Evolutionary conservation across 2,113 vertebrate species (phyloP).

Genomic region (Paramisgurnus dabryanus): DNA sequence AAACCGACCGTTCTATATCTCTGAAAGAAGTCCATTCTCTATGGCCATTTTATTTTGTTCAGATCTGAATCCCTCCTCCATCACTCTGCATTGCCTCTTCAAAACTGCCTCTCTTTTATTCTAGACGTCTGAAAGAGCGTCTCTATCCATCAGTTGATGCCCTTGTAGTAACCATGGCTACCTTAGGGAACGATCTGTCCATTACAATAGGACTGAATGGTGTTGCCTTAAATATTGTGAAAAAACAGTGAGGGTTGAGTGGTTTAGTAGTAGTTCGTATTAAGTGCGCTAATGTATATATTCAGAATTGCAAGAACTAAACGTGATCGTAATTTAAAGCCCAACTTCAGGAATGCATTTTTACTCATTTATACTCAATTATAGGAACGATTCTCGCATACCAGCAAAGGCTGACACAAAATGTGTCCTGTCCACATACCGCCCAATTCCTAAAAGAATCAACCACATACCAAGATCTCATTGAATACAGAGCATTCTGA

Average conservation of each 20-base stretch:
- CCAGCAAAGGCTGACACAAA: not conserved
- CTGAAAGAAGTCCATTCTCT: conserved; percentile 50
- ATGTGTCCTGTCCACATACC: not conserved
- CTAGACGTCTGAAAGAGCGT: conserved; percentile 36
- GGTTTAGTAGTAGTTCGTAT: not conserved
- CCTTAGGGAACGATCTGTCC: conserved; percentile 43
- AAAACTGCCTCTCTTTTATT: conserved; percentile 51
- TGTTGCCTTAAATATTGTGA: conserved; percentile 47
- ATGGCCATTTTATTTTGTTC: conserved; percentile 42
- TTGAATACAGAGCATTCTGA: conserved; percentile 44
- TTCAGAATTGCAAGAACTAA: not conserved
- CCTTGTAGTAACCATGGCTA: conserved; percentile 61
- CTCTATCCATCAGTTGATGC: conserved; percentile 48
- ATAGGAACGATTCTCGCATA: not conserved
- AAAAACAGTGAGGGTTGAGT: conserved; percentile 55
- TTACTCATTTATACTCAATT: not conserved
- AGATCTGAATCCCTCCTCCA: conserved; percentile 35
- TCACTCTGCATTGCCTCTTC: conserved; percentile 50
- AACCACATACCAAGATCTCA: conserved; percentile 15
- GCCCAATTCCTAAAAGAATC: not conserved
- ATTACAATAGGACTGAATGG: conserved; percentile 47
- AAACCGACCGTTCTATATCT: conserved; percentile 60
- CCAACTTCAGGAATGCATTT: not conserved
- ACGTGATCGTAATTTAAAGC: not conserved
- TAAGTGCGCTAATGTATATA: not conserved